Base-by-base conservation (phyloP, 2,113 vertebrate species). In the Anarrhichthys ocellatus region DNA sequence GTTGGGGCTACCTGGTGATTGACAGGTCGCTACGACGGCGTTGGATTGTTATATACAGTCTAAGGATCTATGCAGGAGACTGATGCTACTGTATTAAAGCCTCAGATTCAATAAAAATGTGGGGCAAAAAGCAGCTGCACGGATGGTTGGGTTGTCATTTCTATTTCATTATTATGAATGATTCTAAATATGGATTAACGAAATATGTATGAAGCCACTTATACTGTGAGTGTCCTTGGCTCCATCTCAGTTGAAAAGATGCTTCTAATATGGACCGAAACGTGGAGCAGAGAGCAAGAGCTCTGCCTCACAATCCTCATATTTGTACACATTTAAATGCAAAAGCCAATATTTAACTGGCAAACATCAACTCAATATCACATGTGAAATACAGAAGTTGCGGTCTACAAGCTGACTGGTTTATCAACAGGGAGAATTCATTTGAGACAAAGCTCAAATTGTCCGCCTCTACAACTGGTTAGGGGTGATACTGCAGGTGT, bases 401-500 rank as follows among this genome's bases (percentile, higher is more conserved):
- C 59, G 5, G 32, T 22, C 22, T 18, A 56, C 27, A 44, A 58
- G 52, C 14, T 2, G 50, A 59, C 36, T 29, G 22, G 22, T 32
- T 48, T 32, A 10, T 69, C 24, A 56, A 58, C 65, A 56, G 6
- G 20, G 17, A 40, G 27, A 29, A 27, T 44, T 73, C 0, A 50
- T 24, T 61, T 58, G 5, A 15, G 67, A 54, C 52, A 52, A 73
- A 74, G 5, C 7, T 65, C 2, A 34, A 15, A 1, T 50, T 15
- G 71, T 50, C 52, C 18, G 66, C 54, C 92, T 95, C 94, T 92
- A 93, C 91, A 93, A 83, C 93, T 89, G 91, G 4, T 69, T 34
- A 95, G 93, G 93, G 94, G 56, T 70, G 96, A 96, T 50, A 40
- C 63, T 64, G 86, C 27, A 24, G 77, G 96, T 90, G 92, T 96